Evolutionary conservation across 2,113 vertebrate genomes (phyloP), one percentile per base, ranked within the genome.

Genomic region (Pogona vitticeps): DNA sequence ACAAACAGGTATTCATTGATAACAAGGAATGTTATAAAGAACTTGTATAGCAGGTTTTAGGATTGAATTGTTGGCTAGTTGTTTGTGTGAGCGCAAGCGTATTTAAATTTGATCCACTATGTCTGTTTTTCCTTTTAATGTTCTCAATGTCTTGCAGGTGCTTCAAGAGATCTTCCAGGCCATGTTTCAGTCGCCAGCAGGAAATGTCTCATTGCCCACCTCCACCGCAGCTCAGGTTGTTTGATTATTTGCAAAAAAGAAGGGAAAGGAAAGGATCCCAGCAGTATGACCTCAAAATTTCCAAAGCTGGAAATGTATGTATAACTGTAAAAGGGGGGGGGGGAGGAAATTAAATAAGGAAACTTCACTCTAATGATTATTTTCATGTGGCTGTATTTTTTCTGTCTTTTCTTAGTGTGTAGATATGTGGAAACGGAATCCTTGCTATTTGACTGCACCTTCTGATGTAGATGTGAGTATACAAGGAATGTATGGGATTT

Each of bases 401-500:
- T 63, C 91, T n/a, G 28, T 90, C 28, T 80, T 79, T 94, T 96
- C 91, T 78, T 85, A 99, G 98, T 98, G 98, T 86, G 98, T 99
- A 40, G 98, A 99, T 96, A 98, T 98, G 97, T 99, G 98, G 99
- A 99, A 98, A 91, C 98, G 97, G 93, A 98, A 94, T 90, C 97
- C 97, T 93, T 99, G 97, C 94, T 97, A 98, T 91, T 97, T 99
- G 90, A 96, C 96, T 76, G 95, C 96, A 82, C 99, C 99, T 73
- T 97, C 98, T 91, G 98, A 99, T 97, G 97, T 99, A 58, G 98
- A 99, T 95, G 99, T 99, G 96, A 98, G 99, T 98, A 52, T 52
- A 52, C 46, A 52, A 52, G 5, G 10, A 52, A 52, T 10, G 10
- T 52, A 52, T 10, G 46, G 46, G 10, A 52, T 10, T 5, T 52